Percentiles rank a stretch among this genome's conserved stretches.
phyloP scores from a whole-genome alignment of 2,888 invertebrate species.

The Zaprionus bogoriensis region DNA sequence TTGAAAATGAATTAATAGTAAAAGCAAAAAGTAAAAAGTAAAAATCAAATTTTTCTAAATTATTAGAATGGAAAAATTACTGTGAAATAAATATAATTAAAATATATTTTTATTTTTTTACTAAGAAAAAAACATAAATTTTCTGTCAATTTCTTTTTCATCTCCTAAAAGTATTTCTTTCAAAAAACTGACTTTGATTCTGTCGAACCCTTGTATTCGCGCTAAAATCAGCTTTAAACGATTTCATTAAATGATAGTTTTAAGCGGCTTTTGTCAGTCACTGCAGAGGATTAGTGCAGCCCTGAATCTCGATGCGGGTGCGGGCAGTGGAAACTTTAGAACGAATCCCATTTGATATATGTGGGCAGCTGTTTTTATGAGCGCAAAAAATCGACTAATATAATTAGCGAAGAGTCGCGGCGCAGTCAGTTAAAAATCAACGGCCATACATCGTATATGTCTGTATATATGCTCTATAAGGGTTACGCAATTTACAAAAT shows the following conservation, averaged over 20 bases:
- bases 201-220: no score
- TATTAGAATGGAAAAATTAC: no score
- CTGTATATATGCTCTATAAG: neutral
- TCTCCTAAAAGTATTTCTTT: no score
- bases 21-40: no score
- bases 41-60: no score
- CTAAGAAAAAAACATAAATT: no score
- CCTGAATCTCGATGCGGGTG: conserved; percentile 54
- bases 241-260: conserved; percentile 56
- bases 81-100: no score
- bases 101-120: no score
- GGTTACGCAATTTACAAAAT: neutral
- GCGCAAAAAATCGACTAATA: conserved; percentile 50
- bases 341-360: conserved; percentile 22
- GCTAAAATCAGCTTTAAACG: conserved; percentile 11
- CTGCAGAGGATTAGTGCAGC: neutral
- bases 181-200: neutral
- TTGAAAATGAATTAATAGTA: no score
- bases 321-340: conserved; percentile 20
- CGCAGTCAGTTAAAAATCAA: conserved; percentile 32
- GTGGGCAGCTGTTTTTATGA: conserved; percentile 78
- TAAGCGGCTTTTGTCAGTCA: conserved; percentile 58
- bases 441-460: conserved; percentile 8
- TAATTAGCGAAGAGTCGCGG: conserved; percentile 57
- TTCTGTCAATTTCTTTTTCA: no score